These are phyloP conservation scores for Dryas iulia DNA, from an alignment of 1,140 invertebrate species.

Conservation along the genomic window DNA sequence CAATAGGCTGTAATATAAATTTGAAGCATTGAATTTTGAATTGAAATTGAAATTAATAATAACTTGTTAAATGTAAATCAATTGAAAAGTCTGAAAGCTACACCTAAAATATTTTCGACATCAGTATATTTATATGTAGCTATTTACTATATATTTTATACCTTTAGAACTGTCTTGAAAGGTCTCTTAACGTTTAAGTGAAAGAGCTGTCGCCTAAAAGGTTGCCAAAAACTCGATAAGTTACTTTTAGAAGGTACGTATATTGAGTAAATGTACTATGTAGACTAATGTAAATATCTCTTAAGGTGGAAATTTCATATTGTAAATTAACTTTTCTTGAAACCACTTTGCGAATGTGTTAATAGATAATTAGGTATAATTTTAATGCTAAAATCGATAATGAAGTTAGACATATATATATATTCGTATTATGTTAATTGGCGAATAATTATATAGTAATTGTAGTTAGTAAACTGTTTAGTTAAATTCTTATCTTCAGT, in stretches of 20 bases:
- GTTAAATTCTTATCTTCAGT: neutral
- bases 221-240: slow-evolving; percentile 27
- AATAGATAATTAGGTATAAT: no score
- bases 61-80: no score
- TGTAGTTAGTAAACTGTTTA: neutral
- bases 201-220: slow-evolving; percentile 20
- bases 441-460: neutral
- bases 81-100: no score
- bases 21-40: no score
- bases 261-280: neutral
- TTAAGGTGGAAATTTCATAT: neutral
- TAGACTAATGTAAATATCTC: neutral
- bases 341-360: no score
- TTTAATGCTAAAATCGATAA: no score
- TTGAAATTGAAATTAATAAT: no score
- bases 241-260: slow-evolving; percentile 9
- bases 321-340: neutral
- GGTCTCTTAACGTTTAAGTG: slow-evolving; percentile 27
- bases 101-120: neutral
- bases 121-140: neutral
- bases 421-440: no score
- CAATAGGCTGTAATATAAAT: no score
- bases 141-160: neutral
- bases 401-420: no score
- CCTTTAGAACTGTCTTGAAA: slow-evolving; percentile 19